Conservation (phyloP, 2,113 vertebrate genomes). For the Leptobrachium ailaonicum region DNA sequence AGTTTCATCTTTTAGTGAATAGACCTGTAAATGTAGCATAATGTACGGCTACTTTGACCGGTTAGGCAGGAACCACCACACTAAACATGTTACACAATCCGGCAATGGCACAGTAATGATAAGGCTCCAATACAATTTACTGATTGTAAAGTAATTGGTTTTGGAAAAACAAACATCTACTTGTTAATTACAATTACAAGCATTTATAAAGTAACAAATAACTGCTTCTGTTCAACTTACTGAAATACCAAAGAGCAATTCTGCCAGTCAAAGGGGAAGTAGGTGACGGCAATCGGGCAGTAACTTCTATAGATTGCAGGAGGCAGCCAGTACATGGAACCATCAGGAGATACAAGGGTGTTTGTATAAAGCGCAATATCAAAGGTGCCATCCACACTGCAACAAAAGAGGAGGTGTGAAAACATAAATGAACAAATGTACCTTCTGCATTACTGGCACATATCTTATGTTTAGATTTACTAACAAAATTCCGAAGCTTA, state of each 20-base stretch:
- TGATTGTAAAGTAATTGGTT: no score
- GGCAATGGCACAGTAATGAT: no score
- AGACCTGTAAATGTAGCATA: no score
- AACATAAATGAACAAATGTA: neutral
- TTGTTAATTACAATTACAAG: no score
- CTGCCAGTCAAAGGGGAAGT: conserved; percentile 97
- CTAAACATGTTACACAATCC: no score
- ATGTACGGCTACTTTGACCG: no score
- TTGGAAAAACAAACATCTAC: neutral
- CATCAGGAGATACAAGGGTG: conserved; percentile 73
- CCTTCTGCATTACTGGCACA: neutral
- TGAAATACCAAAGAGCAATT: conserved; percentile 95
- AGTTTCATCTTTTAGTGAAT: no score
- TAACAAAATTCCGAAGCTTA: neutral
- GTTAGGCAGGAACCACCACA: no score
- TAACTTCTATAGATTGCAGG: conserved; percentile 90
- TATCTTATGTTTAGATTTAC: neutral
- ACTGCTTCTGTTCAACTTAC: conserved; percentile 63
- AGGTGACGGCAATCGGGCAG: conserved; percentile 85
- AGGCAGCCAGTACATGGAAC: conserved; percentile 87
- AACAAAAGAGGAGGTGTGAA: neutral
- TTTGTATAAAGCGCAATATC: conserved; percentile 89
- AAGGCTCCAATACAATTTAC: no score
- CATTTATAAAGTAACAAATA: no score
- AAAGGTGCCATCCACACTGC: conserved; percentile 85